These are phyloP conservation scores for Steinernema carpocapsae DNA, from an alignment of 2,888 invertebrate species.

Conservation along the genomic window DNA sequence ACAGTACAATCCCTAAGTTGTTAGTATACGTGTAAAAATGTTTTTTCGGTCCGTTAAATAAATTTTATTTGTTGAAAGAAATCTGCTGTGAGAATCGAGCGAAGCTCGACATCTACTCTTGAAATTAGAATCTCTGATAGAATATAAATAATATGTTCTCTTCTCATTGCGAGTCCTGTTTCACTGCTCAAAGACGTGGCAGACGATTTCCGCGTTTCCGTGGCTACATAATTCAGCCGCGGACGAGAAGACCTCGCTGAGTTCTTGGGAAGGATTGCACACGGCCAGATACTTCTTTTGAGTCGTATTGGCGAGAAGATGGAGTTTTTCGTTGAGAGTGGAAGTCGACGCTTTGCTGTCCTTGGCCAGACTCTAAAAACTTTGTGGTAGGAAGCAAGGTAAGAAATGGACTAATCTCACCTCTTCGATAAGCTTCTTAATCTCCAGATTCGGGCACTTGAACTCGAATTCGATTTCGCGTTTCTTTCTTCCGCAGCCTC, in stretches of 20 bases:
- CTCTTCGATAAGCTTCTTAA: constrained; percentile 26
- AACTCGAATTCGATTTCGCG: background rate
- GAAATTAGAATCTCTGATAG: background rate
- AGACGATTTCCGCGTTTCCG: background rate
- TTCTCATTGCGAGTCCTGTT: background rate
- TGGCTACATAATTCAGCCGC: constrained; percentile 16
- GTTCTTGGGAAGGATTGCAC: background rate
- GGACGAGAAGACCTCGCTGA: constrained; percentile 9
- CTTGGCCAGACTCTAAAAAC: constrained; percentile 11
- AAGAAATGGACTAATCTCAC: background rate
- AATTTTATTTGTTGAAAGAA: too few relatives aligned
- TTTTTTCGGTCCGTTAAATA: too few relatives aligned
- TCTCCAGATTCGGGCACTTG: background rate
- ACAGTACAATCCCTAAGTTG: background rate
- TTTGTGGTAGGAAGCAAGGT: background rate
- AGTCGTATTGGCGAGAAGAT: background rate
- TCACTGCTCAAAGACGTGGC: constrained; percentile 24
- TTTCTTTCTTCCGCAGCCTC: constrained; percentile 6
- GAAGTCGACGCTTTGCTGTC: background rate
- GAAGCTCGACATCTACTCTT: background rate
- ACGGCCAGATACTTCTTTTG: background rate
- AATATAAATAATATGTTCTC: background rate
- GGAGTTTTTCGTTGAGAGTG: background rate
- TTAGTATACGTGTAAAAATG: too few relatives aligned
- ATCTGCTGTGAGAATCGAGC: too few relatives aligned